Base-by-base conservation (phyloP, 1,140 invertebrate genomes). In the Sesamia nonagrioides region DNA sequence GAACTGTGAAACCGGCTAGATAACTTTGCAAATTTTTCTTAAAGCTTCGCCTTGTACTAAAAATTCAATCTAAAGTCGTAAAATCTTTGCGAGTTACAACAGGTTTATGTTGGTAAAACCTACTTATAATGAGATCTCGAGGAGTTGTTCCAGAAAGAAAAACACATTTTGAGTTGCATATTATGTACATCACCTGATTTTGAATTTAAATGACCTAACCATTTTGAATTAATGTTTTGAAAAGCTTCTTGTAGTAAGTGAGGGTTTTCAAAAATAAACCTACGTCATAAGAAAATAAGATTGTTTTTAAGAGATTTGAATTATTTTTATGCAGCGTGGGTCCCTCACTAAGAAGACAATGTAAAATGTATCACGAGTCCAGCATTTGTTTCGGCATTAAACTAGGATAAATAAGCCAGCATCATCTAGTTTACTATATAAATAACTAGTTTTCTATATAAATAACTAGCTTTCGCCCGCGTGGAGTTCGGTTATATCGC, bases 31-130 rank as follows among this genome's bases (percentile, higher is more conserved):
- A 56, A 15, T 72, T 45, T 45, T 45, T 45, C 37, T 66, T 66
- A 21, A 7, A 11, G 27, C 27, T 27, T 27, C 3, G 27, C 3
- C 27, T 1, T 27, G 27, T 27, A 45, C 18, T 48, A 68, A 68
- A 68, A 68, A 68, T 11, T 68, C 40, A 48, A 68, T 45, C 40
- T 48, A 13, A 21, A 50, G 66, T 52, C 27, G 21, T 5, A 17
- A 48, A 35, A 69, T 35, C 45, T 52, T 69, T 69, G 27, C 17
- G 18, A 68, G 40, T 21, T 27, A 18, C 45, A 37, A 40, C 15
- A 11, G 17, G 9, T 45, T 68, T 68, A 68, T 68, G 63, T 68
- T 68, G 42, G 35, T 27, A 18, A 45, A 45, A 68, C 18, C 40
- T 68, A 27, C 42, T 21, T 68, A 66, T 13, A 8, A 45, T 45